phyloP scores from a whole-genome alignment of 2,797 vertebrate genomes.

The Phataginus tetradactyla region DNA sequence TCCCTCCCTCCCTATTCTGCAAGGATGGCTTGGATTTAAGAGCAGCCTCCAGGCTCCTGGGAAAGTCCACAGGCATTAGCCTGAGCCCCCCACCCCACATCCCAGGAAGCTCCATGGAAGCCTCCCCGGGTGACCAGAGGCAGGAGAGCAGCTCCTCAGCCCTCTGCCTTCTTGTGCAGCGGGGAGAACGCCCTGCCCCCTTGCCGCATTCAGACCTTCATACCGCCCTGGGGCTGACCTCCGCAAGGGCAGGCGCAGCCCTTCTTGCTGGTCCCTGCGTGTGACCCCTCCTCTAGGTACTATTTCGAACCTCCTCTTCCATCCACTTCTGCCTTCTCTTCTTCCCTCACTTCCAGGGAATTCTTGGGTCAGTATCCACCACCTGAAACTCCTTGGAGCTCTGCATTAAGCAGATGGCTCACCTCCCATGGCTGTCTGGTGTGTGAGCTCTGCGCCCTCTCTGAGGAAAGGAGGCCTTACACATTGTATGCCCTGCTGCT shows the following conservation, averaged over 20 bases:
- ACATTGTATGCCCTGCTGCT: fast-evolving
- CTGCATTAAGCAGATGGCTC: fast-evolving
- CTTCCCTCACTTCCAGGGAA: background rate
- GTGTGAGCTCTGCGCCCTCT: fast-evolving
- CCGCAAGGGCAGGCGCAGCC: background rate
- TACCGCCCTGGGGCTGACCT: background rate
- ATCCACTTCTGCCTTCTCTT: too few relatives aligned
- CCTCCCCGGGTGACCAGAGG: background rate
- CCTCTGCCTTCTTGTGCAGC: background rate
- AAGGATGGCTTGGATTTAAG: background rate
- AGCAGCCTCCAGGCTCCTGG: background rate
- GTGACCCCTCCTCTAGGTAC: fast-evolving
- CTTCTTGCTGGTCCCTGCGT: background rate
- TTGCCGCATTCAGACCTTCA: background rate
- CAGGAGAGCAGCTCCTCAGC: background rate
- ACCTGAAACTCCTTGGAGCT: background rate
- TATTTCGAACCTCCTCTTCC: background rate
- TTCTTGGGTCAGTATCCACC: background rate
- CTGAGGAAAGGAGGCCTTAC: background rate
- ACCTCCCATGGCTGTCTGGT: background rate
- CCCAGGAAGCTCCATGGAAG: background rate
- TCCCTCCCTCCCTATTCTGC: background rate
- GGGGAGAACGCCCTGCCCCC: background rate
- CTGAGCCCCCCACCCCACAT: background rate
- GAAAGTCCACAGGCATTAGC: background rate